These are phyloP conservation scores for Uropetala carovei DNA, from an alignment of 2,888 invertebrate genomes.

Conservation along the genomic window DNA sequence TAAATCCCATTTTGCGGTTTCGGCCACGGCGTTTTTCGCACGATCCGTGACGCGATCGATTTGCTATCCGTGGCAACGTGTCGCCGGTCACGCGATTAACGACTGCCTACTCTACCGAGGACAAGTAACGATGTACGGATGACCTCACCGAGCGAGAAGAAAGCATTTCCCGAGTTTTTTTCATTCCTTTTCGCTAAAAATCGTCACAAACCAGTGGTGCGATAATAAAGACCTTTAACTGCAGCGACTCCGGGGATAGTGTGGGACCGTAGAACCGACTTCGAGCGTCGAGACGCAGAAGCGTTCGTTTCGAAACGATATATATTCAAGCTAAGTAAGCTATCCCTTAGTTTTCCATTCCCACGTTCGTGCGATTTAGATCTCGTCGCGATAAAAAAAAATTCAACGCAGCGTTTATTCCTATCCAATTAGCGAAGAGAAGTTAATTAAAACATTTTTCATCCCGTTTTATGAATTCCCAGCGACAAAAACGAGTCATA, in stretches of 20 bases:
- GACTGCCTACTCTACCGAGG: constrained; percentile 38
- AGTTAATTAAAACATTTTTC: constrained; percentile 7
- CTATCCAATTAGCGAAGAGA: not conserved
- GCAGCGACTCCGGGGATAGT: not conserved
- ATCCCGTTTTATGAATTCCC: not conserved
- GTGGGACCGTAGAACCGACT: not conserved
- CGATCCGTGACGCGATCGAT: constrained; percentile 31
- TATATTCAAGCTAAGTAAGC: too few relatives aligned
- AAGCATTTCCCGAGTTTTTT: not conserved
- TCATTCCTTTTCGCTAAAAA: not conserved
- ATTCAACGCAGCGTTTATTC: not conserved
- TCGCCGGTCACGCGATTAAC: constrained; percentile 22
- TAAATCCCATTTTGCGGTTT: constrained; percentile 34
- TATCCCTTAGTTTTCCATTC: not conserved
- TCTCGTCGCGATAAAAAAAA: not conserved
- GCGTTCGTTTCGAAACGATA: too few relatives aligned
- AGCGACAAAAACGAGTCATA: not conserved
- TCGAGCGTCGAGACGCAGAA: not conserved
- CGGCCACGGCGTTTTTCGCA: not conserved
- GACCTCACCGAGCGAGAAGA: constrained; percentile 43
- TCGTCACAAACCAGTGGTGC: constrained; percentile 39
- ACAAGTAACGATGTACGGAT: constrained; percentile 42
- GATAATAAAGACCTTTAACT: not conserved
- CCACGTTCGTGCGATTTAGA: constrained; percentile 26
- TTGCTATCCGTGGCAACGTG: constrained; percentile 36